These are phyloP conservation scores for Latrodectus elegans DNA, from an alignment of 2,888 invertebrate genomes.

Conservation along the genomic window DNA sequence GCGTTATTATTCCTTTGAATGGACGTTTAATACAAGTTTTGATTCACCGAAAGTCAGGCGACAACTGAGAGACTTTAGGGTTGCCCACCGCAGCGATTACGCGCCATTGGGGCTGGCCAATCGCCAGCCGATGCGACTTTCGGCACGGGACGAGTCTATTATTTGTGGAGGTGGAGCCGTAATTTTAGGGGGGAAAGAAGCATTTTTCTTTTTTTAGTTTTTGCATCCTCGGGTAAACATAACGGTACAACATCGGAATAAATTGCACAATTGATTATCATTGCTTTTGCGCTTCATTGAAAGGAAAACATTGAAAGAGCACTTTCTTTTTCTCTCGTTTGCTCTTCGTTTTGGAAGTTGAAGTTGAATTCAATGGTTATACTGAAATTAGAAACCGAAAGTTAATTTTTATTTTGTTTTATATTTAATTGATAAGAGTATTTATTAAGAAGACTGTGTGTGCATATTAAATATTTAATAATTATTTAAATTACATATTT, in stretches of 20 bases:
- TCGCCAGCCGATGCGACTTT: slow-evolving; percentile 49
- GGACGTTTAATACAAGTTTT: background rate
- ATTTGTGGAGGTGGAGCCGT: slow-evolving; percentile 29
- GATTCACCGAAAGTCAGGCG: slow-evolving; percentile 14
- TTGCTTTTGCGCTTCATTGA: background rate
- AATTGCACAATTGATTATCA: slow-evolving; percentile 1
- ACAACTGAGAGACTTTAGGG: slow-evolving; percentile 26
- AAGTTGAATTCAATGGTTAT: too few relatives aligned
- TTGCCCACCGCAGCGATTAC: slow-evolving; percentile 14
- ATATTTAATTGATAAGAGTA: too few relatives aligned
- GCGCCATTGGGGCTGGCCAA: slow-evolving; percentile 47
- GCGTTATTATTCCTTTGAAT: slow-evolving; percentile 23
- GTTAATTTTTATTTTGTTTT: too few relatives aligned
- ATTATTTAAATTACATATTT: too few relatives aligned
- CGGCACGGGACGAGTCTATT: slow-evolving; percentile 54
- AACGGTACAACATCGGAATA: slow-evolving; percentile 2
- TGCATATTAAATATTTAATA: too few relatives aligned
- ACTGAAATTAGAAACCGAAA: too few relatives aligned
- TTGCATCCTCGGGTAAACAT: background rate
- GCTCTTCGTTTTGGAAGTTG: too few relatives aligned
- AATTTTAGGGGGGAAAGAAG: background rate
- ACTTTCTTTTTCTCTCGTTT: too few relatives aligned
- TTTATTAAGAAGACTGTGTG: too few relatives aligned
- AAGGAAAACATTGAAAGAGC: background rate
- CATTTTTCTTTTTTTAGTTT: background rate